Evolutionary conservation across 2,888 invertebrate genomes (phyloP), one percentile per base, ranked within the genome.

Genomic region (Calliphora vomitoria): DNA sequence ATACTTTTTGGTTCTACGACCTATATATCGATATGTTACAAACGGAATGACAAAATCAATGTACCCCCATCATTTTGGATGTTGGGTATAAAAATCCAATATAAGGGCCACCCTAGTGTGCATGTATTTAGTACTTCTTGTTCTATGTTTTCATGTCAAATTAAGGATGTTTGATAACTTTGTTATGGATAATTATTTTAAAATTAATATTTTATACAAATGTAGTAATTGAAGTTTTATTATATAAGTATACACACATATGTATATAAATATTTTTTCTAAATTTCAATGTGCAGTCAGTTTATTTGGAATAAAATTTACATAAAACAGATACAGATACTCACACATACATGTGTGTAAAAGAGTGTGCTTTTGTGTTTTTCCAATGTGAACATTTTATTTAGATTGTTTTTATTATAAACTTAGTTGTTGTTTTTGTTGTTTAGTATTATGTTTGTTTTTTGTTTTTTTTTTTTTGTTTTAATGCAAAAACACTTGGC

Each of bases 141-240:
- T 47, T 11, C 10, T 81, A 18, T 82, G 58, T 82, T 62, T 64
- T 53, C 55, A 55, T 82, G 53, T 20, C 75, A 86, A 86, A 69
- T 82, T 82, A 82, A 79, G 79, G 62, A 86, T 79, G 82, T 82
- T 82, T 79, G 47, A 64, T 68, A 78, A 86, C 72, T 82, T 69
- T 69, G 50, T 75, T 82, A 35, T 50, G 44, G 44, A 82, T 82
- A 86, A 83, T 86, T 86, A 82, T 75, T 71, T 86, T 71, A 83
- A 86, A 69, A 71, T 83, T 72, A 71, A 83, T 62, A 69, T 58
- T 78, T 78, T 13, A 41, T 62, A 64, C 38, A 82, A 82, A 55
- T 79, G 47, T n/a, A 44, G 71, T 72, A 84, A 84, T 64, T 78
- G 64, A 78, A 83, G 71, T 78, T 71, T 71, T 35, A 6, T 78